Conservation (phyloP, 1,140 invertebrate species). For the Neodiprion pinetum region DNA sequence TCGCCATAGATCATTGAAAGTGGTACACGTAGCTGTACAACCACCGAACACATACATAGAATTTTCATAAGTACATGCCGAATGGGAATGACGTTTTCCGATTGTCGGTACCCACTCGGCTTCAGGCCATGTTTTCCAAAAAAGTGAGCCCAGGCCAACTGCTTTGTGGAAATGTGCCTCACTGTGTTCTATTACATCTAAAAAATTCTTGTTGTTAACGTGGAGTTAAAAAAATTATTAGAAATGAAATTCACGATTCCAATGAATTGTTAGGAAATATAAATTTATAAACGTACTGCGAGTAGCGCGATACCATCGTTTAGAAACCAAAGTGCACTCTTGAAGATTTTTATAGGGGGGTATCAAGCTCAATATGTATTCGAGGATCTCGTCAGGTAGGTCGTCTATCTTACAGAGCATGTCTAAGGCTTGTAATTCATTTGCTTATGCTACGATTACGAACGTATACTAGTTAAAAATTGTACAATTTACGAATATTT, state of each 20-base stretch:
- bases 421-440: not conserved
- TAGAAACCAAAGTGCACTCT: slow-evolving; percentile 84
- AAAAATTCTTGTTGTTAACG: slow-evolving; percentile 40
- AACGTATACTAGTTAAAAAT: not conserved
- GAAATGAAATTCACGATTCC: no score
- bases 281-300: slow-evolving; percentile 70
- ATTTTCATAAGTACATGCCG: slow-evolving; percentile 82
- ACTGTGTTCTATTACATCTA: slow-evolving; percentile 77
- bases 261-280: slow-evolving; percentile 20
- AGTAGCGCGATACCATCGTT: slow-evolving; percentile 81
- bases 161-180: slow-evolving; percentile 73
- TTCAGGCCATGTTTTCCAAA: slow-evolving; percentile 69
- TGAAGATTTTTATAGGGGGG: slow-evolving; percentile 91
- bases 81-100: slow-evolving; percentile 90
- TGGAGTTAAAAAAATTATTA: not conserved
- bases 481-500: slow-evolving; percentile 23
- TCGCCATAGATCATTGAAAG: slow-evolving; percentile 97
- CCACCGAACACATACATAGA: slow-evolving; percentile 96
- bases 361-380: slow-evolving; percentile 88
- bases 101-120: slow-evolving; percentile 72
- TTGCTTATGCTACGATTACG: no score
- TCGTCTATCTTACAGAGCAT: slow-evolving; percentile 68
- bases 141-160: slow-evolving; percentile 71
- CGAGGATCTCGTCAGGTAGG: slow-evolving; percentile 91
- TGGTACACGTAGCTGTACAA: slow-evolving; percentile 91